Evolutionary conservation across 2,888 invertebrate species (phyloP), one percentile per base, ranked within the genome.

Genomic region (Anorthoa munda): DNA sequence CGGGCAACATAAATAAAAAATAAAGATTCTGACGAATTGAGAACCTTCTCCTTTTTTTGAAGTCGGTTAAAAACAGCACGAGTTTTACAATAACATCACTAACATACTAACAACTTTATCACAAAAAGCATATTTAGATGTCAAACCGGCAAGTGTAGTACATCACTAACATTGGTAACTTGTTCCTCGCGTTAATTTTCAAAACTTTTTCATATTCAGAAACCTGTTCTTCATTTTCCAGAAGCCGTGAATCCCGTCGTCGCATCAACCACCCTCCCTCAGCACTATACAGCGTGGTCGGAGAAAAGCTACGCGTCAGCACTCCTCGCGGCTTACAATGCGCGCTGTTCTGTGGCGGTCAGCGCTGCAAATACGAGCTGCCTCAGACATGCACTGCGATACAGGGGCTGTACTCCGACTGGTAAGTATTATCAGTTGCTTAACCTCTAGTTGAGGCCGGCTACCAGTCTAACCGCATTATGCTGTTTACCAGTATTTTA

Each of bases 271-370:
- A 92, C 39, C 94, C 96, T 0, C 96, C 96, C 0, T 87, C 94
- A 4, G 95, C 96, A 2, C 90, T 95, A 15, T 96, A 96, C 93
- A 95, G 94, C 79, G 86, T 91, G 0, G 65, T 96, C 1, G 92
- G 96, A 7, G 97, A 97, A 90, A 93, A 96, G 13, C 91, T 98
- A 53, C 96, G 98, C 53, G 96, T 97, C 66, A 94, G 96, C 78
- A 97, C 98, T 0, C 98, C 98, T 0, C 96, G 97, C 2, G 97
- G 97, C 13, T 95, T 98, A 73, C 98, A 98, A 90, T 98, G 98
- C 90, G 97, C 98, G 53, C 96, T 98, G 85, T 98, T 98, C 94
- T 99, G 98, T 93, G 98, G 98, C 1, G 99, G 99, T 0, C 95
- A 97, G 53, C 97, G 97, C 76, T 99, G 99, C 95, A 98, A 98